Evolutionary conservation across 1,140 invertebrate species (phyloP), one percentile per base, ranked within the genome.

Genomic region (Caenorhabditis briggsae): DNA sequence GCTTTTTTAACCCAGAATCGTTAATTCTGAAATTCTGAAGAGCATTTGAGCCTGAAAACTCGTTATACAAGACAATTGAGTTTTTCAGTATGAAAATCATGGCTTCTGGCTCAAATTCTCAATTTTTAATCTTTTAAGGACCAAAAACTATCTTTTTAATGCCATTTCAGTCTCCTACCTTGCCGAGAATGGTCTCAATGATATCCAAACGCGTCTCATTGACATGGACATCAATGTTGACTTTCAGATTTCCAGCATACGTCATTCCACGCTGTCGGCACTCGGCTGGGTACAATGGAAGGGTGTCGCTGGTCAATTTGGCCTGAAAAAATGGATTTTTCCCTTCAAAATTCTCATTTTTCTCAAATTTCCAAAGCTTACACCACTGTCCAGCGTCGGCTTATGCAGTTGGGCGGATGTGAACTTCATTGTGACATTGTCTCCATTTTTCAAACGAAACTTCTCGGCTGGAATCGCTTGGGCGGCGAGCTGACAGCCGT

Each of bases 231-330:
- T 89, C 88, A 20, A 92, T 87, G 11, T 55, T 82, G 20, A 87
- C 91, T 23, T 82, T 85, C n/a, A 92, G 61, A 23, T 89, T 90
- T 43, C 90, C 92, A 25, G 86, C 43, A 83, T 92, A 92, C 11
- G 91, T 92, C 11, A 91, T 48, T 41, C 89, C 91, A 20, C 91
- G 89, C 84, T 92, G 91, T 33, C 91, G 89, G 61, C 91, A 92
- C 88, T 92, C 91, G 12, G 91, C 74, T 12, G 91, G 91, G n/a
- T 84, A 83, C 18, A 89, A 16, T 33, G 55, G 48, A 14, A 84
- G 55, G 14, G 90, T 87, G 43, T 50, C 86, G 18, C 20, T 33
- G 5, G 55, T 43, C 6, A 85, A 25, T 25, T 70, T 85, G 2
- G 50, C 82, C 65, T 78, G 23, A 58, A 59, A 58, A 46, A 0